Evolutionary conservation across 2,113 vertebrate species (phyloP).

Genomic region (Syngnathus floridae): DNA sequence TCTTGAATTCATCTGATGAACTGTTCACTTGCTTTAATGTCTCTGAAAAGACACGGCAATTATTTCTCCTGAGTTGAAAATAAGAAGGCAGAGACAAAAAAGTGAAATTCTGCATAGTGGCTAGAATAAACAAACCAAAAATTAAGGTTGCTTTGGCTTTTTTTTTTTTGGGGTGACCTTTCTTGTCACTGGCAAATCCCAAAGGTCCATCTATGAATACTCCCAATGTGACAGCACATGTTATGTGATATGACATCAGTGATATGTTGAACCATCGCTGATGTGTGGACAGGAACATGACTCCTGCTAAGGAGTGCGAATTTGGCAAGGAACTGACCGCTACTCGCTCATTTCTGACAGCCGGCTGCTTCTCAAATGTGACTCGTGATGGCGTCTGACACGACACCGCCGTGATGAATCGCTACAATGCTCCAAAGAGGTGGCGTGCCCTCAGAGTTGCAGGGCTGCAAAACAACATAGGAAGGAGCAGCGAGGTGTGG

Average conservation of each 20-base stretch:
- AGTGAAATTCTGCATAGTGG: neutral
- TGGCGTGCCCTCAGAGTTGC: conserved; percentile 61
- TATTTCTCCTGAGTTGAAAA: neutral
- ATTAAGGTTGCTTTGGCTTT: neutral
- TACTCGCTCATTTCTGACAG: conserved; percentile 58
- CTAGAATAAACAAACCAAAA: neutral
- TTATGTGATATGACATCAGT: conserved; percentile 3
- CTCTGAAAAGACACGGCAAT: neutral
- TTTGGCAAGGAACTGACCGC: conserved; percentile 51
- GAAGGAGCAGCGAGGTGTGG: conserved; percentile 25
- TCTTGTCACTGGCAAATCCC: neutral
- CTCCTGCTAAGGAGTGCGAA: conserved; percentile 35
- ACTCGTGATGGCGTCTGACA: conserved; percentile 50
- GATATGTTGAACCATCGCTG: conserved; percentile 12
- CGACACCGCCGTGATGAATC: conserved; percentile 36
- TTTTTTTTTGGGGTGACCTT: neutral
- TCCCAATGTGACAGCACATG: conserved; percentile 2
- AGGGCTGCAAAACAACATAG: conserved; percentile 37
- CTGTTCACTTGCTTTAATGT: neutral
- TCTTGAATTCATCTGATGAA: neutral
- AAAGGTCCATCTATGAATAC: neutral
- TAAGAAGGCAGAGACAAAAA: neutral
- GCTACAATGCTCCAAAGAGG: conserved; percentile 47
- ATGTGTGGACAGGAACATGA: conserved; percentile 24
- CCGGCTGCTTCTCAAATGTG: conserved; percentile 42